phyloP scores from a whole-genome alignment of 2,113 vertebrate genomes.

The Boleophthalmus pectinirostris region DNA sequence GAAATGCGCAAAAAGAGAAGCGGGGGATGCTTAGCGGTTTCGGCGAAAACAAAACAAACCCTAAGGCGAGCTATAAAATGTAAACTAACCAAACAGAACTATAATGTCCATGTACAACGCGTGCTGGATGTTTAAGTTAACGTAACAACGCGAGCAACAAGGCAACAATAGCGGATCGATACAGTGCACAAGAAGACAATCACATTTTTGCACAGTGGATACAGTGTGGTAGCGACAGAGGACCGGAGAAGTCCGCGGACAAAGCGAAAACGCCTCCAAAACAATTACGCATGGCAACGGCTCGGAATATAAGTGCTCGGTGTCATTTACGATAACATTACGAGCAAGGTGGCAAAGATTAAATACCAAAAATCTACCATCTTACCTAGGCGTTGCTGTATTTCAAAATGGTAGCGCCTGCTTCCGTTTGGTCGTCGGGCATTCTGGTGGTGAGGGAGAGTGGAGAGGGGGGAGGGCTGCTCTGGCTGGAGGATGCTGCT shows the following conservation, averaged over 20 bases:
- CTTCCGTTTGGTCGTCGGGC: conserved; percentile 77
- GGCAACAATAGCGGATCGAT: conserved; percentile 9
- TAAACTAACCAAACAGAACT: background rate
- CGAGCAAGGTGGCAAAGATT: conserved; percentile 14
- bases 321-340: background rate
- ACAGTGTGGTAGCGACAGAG: conserved; percentile 25
- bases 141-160: background rate
- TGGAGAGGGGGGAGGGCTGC: conserved; percentile 18
- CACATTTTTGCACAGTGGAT: conserved; percentile 33
- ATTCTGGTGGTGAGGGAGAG: conserved; percentile 44
- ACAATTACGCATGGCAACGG: background rate
- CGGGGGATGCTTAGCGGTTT: conserved; percentile 28
- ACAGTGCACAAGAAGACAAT: conserved; percentile 21
- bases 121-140: background rate
- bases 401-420: conserved; percentile 84
- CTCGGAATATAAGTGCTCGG: background rate
- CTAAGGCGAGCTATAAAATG: background rate
- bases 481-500: conserved; percentile 5
- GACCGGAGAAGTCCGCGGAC: background rate
- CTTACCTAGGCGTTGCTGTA: conserved; percentile 79
- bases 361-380: conserved; percentile 72
- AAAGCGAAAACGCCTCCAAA: conserved; percentile 2
- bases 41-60: conserved; percentile 12
- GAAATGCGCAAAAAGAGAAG: conserved; percentile 7
- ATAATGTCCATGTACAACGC: background rate